Evolutionary conservation across 2,888 invertebrate species (phyloP).

Genomic region (Epinotia demarniana): DNA sequence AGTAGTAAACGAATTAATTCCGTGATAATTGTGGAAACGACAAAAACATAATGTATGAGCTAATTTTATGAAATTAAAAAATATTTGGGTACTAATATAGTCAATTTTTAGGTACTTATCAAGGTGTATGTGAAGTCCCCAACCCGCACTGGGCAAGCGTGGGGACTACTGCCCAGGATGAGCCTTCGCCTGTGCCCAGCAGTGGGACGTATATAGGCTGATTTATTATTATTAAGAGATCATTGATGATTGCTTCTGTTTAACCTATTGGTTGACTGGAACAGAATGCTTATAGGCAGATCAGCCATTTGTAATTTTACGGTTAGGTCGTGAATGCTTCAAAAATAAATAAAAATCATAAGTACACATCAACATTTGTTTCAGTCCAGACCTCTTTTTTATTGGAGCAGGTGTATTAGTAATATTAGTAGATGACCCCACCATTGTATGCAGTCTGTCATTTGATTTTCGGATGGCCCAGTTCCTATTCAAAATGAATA

Average conservation of each 20-base stretch:
- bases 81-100: background rate
- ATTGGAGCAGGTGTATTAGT: no score
- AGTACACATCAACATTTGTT: background rate
- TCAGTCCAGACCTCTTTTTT: background rate
- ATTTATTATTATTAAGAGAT: no score
- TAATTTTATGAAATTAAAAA: background rate
- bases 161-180: no score
- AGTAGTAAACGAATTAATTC: conserved; percentile 33
- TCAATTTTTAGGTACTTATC: background rate
- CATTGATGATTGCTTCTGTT: background rate
- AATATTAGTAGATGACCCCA: background rate
- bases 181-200: no score
- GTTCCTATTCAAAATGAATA: conserved; percentile 14
- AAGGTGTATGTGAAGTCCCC: no score
- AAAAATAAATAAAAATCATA: background rate
- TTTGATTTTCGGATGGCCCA: conserved; percentile 12
- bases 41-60: background rate
- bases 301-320: background rate
- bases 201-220: no score
- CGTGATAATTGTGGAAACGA: conserved; percentile 9
- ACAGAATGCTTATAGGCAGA: no score
- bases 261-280: background rate
- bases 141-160: no score
- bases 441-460: conserved; percentile 5
- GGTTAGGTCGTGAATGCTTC: background rate